Conservation (phyloP, 2,888 invertebrate species). For the Hirudinaria manillensis region DNA sequence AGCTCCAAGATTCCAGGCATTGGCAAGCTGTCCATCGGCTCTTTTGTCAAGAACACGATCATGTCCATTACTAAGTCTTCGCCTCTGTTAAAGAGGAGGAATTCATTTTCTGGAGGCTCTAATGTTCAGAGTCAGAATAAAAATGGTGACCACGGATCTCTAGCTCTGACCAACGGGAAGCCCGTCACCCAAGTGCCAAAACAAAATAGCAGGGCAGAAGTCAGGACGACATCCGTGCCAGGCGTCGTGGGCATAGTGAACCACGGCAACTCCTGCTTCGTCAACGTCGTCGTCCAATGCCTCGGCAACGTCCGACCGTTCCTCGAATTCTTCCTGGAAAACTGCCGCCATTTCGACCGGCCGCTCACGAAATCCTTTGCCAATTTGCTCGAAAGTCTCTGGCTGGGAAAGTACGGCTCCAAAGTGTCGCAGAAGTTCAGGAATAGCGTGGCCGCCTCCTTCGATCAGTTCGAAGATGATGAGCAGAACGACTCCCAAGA, state of each 20-base stretch:
- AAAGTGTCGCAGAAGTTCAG: slow-evolving; percentile 26
- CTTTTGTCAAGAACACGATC: slow-evolving; percentile 11
- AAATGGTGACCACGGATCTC: neutral
- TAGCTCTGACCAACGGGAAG: neutral
- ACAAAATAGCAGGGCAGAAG: neutral
- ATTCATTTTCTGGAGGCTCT: slow-evolving; percentile 3
- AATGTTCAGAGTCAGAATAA: neutral
- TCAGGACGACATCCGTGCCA: neutral
- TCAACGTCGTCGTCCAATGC: slow-evolving; percentile 93
- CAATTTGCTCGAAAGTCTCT: slow-evolving; percentile 20
- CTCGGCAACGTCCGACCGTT: slow-evolving; percentile 88
- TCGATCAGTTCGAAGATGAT: slow-evolving; percentile 27
- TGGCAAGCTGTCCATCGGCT: neutral
- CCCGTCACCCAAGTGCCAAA: neutral
- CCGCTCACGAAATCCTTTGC: slow-evolving; percentile 10
- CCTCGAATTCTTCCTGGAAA: slow-evolving; percentile 75
- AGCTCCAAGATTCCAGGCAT: too few relatives aligned
- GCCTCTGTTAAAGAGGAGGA: neutral
- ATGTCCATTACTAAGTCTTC: slow-evolving; percentile 20
- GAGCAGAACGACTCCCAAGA: slow-evolving; percentile 34
- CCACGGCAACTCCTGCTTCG: slow-evolving; percentile 95
- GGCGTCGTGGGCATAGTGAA: slow-evolving; percentile 86
- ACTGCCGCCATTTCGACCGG: neutral
- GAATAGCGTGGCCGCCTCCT: slow-evolving; percentile 5
- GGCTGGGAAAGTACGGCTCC: slow-evolving; percentile 19